A percentile compares a stretch with the other conserved stretches of the same genome.
Conservation (phyloP, 2,888 invertebrate genomes). For the Drosophila quinaria region DNA sequence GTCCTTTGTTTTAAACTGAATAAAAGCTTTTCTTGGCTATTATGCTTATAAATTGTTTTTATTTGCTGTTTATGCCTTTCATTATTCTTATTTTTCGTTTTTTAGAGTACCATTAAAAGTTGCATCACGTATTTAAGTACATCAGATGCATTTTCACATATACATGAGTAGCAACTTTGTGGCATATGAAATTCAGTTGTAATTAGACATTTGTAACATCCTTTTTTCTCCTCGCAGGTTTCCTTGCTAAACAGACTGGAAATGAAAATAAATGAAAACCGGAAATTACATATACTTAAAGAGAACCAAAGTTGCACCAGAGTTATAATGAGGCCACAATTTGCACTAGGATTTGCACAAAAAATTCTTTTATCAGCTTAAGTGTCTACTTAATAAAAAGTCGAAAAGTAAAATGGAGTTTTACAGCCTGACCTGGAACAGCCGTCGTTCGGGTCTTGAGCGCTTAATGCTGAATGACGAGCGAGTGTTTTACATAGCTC, state of each 20-base stretch:
- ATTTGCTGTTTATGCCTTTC: too few relatives aligned
- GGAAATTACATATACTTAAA: slow-evolving; percentile 23
- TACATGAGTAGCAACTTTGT: background rate
- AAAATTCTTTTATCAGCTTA: slow-evolving; percentile 16
- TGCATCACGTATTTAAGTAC: slow-evolving; percentile 1
- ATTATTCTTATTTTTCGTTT: too few relatives aligned
- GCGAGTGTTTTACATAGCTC: slow-evolving; percentile 70
- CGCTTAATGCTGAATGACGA: slow-evolving; percentile 43
- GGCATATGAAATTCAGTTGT: slow-evolving; percentile 3
- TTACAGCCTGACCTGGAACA: slow-evolving; percentile 62
- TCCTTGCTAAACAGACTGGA: slow-evolving; percentile 3
- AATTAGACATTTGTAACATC: slow-evolving; percentile 5
- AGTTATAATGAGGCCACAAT: slow-evolving; percentile 38
- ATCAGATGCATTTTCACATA: background rate
- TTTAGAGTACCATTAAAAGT: background rate
- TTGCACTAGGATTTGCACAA: slow-evolving; percentile 19
- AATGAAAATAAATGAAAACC: slow-evolving; percentile 33
- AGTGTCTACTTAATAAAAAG: background rate
- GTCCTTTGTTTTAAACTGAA: background rate
- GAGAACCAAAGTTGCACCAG: background rate
- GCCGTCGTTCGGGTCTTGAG: slow-evolving; percentile 37
- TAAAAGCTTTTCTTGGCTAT: background rate
- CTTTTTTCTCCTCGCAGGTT: slow-evolving; percentile 46
- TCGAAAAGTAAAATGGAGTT: slow-evolving; percentile 56
- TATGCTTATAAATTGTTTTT: too few relatives aligned